These are phyloP conservation scores for Pelusios castaneus DNA, from an alignment of 2,113 vertebrate species.

Conservation along the genomic window DNA sequence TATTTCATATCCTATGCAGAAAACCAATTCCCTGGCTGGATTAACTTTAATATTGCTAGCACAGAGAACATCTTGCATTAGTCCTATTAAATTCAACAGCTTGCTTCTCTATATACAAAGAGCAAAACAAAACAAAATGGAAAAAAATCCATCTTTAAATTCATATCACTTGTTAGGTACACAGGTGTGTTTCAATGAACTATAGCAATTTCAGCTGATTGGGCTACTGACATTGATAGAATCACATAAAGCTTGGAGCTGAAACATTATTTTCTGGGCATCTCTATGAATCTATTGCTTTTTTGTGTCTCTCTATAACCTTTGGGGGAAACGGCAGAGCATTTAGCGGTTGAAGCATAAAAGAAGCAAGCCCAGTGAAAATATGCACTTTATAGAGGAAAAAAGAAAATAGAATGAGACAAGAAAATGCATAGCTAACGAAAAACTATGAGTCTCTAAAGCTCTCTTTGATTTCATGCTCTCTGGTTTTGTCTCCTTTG, in stretches of 20 bases:
- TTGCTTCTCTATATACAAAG: constrained; percentile 65
- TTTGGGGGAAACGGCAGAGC: constrained; percentile 70
- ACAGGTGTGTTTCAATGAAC: constrained; percentile 72
- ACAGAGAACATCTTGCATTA: constrained; percentile 63
- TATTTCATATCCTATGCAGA: constrained; percentile 76
- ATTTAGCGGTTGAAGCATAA: constrained; percentile 73
- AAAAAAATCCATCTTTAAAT: constrained; percentile 72
- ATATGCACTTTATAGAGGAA: constrained; percentile 55
- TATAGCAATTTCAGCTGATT: constrained; percentile 74
- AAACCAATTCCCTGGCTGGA: constrained; percentile 74
- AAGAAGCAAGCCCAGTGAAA: constrained; percentile 63
- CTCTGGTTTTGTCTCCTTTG: constrained; percentile 48
- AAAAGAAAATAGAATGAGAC: constrained; percentile 18
- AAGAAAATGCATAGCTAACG: constrained; percentile 42
- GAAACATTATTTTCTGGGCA: constrained; percentile 73
- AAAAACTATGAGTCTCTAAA: constrained; percentile 37
- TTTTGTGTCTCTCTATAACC: constrained; percentile 69
- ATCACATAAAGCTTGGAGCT: constrained; percentile 63
- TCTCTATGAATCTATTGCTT: constrained; percentile 69
- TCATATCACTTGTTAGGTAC: constrained; percentile 68
- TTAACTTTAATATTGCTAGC: constrained; percentile 77
- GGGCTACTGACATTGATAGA: constrained; percentile 67
- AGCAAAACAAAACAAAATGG: constrained; percentile 57
- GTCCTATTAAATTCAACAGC: constrained; percentile 71
- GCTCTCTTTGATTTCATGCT: constrained; percentile 32